A percentile compares a stretch with the other conserved stretches of the same genome.
Conservation (phyloP, 2,888 invertebrate species). For the Liposcelis brunnea region DNA sequence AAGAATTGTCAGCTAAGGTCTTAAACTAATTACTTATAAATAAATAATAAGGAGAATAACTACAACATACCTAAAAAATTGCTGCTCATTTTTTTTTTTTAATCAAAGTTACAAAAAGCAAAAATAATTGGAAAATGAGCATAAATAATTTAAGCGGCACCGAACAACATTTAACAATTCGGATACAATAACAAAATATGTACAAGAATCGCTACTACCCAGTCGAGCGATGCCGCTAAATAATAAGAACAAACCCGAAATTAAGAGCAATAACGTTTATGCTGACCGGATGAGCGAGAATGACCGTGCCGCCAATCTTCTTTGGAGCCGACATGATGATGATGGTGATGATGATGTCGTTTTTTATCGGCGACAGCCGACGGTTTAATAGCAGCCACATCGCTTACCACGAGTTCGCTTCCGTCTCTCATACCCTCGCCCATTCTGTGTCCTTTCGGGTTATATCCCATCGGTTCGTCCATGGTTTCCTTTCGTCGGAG, state of each 20-base stretch:
- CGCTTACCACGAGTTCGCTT: slow-evolving; percentile 58
- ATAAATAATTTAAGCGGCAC: neutral
- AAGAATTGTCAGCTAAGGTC: too few species aligned
- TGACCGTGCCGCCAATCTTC: slow-evolving; percentile 8
- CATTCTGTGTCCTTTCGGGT: slow-evolving; percentile 21
- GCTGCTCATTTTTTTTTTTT: too few species aligned
- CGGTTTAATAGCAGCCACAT: slow-evolving; percentile 29
- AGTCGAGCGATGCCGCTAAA: slow-evolving; percentile 18
- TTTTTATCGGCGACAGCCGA: slow-evolving; percentile 29
- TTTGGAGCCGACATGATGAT: slow-evolving; percentile 35
- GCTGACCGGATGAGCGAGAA: slow-evolving; percentile 30
- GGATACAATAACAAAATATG: slow-evolving; percentile 4
- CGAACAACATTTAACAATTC: slow-evolving; percentile 9
- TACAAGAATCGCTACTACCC: slow-evolving; percentile 8
- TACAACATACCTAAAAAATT: too few species aligned
- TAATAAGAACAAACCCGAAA: slow-evolving; percentile 28
- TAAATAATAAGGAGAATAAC: too few species aligned
- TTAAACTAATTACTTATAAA: too few species aligned
- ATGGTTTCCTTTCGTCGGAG: slow-evolving; percentile 51
- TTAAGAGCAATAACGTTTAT: slow-evolving; percentile 33
- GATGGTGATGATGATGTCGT: slow-evolving; percentile 59
- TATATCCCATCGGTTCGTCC: slow-evolving; percentile 38
- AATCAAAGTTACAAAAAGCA: neutral
- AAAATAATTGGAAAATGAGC: slow-evolving; percentile 9
- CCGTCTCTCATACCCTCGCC: slow-evolving; percentile 45